Evolutionary conservation across 2,113 vertebrate species (phyloP).

Genomic region (Plotosus lineatus): DNA sequence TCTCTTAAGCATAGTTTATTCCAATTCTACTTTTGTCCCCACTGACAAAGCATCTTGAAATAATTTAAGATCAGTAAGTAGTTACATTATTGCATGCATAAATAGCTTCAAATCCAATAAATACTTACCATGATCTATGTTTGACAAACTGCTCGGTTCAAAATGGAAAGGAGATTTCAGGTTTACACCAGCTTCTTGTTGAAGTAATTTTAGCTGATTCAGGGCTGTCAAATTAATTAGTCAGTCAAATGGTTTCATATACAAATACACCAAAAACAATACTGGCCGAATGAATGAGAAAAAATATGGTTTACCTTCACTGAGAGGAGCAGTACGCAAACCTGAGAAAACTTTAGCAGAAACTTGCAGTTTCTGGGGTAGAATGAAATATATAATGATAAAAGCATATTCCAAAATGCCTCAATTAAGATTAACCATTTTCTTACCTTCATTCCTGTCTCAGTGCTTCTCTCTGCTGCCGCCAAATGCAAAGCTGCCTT

Average conservation of each 20-base stretch:
- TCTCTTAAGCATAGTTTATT: too few species aligned
- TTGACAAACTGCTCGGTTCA: neutral
- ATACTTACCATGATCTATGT: neutral
- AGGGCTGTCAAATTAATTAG: conserved; percentile 7
- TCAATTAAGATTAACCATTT: neutral
- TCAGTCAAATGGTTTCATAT: neutral
- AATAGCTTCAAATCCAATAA: neutral
- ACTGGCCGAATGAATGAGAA: neutral
- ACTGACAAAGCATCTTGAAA: neutral
- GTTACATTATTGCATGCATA: neutral
- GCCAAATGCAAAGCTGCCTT: conserved; percentile 15
- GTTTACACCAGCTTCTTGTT: neutral
- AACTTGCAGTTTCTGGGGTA: conserved; percentile 24
- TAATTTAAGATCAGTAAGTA: neutral
- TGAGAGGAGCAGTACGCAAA: conserved; percentile 2
- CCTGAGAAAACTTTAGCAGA: conserved; percentile 13
- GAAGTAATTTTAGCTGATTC: conserved; percentile 10
- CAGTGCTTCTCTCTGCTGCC: conserved; percentile 22
- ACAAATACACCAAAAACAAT: neutral
- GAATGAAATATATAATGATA: neutral
- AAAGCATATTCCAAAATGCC: neutral
- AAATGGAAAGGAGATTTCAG: neutral
- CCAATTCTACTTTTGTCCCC: too few species aligned
- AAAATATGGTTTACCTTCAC: neutral
- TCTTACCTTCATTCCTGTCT: conserved; percentile 31